phyloP scores from a whole-genome alignment of 2,113 vertebrate genomes.

The Zosterops japonicus region DNA sequence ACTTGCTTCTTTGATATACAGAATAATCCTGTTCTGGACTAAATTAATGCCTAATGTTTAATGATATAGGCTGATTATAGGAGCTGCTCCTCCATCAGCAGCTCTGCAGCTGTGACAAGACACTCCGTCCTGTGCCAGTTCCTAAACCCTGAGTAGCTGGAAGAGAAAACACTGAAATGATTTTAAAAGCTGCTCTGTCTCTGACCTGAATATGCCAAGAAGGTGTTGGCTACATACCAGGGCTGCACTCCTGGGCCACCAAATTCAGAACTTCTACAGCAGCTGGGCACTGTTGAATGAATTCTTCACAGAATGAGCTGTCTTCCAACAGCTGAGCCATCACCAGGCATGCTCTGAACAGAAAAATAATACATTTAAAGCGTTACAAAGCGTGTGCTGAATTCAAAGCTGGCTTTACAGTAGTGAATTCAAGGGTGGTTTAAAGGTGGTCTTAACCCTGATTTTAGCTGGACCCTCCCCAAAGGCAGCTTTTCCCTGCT shows the following conservation, averaged over 20 bases:
- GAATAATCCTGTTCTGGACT: neutral
- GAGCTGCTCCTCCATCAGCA: neutral
- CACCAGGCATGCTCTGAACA: constrained; percentile 91
- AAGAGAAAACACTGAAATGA: neutral
- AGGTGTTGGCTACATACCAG: constrained; percentile 77
- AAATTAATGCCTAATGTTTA: neutral
- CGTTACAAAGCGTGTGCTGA: neutral
- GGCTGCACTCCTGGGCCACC: constrained; percentile 96
- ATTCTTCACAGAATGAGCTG: constrained; percentile 98
- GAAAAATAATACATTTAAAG: constrained; percentile 25
- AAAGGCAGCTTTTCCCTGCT: neutral
- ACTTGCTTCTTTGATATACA: neutral
- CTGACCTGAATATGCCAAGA: neutral
- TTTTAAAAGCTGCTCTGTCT: neutral
- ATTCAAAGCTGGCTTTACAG: neutral
- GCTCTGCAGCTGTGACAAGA: neutral
- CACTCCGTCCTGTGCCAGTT: neutral
- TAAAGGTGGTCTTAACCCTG: neutral
- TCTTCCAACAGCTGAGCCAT: constrained; percentile 99
- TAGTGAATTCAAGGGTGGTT: neutral
- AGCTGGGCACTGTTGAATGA: constrained; percentile 97
- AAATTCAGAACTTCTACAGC: constrained; percentile 96
- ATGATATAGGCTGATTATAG: neutral
- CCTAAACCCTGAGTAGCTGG: neutral
- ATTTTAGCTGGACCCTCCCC: neutral